Conservation (phyloP, 2,797 vertebrate species). For the Crypturellus tataupa region DNA sequence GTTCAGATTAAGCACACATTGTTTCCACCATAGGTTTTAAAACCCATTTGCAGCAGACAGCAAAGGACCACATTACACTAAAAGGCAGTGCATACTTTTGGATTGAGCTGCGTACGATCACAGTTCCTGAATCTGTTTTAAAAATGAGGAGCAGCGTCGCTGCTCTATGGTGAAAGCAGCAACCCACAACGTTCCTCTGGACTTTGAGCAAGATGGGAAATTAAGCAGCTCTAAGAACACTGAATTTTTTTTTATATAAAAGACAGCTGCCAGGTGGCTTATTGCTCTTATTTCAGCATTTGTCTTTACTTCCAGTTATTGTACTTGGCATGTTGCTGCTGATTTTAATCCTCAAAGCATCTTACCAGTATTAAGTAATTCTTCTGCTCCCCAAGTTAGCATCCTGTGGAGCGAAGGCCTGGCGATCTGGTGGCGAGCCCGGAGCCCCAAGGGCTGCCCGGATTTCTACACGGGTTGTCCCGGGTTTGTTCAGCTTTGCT, state of each 20-base stretch:
- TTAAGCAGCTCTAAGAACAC: slow-evolving; percentile 41
- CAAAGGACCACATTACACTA: neutral
- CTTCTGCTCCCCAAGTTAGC: neutral
- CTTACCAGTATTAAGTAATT: neutral
- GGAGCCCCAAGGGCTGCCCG: rapidly evolving
- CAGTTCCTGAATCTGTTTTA: slow-evolving; percentile 52
- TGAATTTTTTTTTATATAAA: slow-evolving; percentile 68
- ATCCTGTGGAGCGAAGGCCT: neutral
- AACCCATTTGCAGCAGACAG: neutral
- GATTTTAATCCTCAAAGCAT: slow-evolving; percentile 9
- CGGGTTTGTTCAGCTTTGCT: neutral
- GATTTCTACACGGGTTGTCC: neutral
- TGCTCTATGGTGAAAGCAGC: slow-evolving; percentile 15
- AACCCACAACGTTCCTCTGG: slow-evolving; percentile 51
- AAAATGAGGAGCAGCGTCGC: slow-evolving; percentile 38
- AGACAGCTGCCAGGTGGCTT: slow-evolving; percentile 63
- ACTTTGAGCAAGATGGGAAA: slow-evolving; percentile 17
- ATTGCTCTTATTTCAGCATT: slow-evolving; percentile 48
- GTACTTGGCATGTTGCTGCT: neutral
- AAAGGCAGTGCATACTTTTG: slow-evolving; percentile 2
- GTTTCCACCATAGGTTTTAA: slow-evolving; percentile 49
- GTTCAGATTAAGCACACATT: slow-evolving; percentile 40
- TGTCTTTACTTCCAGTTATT: slow-evolving; percentile 45
- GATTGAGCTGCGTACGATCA: slow-evolving; percentile 7
- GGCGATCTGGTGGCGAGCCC: neutral